Percentiles rank a stretch among this genome's conserved stretches.
Evolutionary conservation across 2,113 vertebrate species (phyloP).

Genomic region (Percina caprodes): DNA sequence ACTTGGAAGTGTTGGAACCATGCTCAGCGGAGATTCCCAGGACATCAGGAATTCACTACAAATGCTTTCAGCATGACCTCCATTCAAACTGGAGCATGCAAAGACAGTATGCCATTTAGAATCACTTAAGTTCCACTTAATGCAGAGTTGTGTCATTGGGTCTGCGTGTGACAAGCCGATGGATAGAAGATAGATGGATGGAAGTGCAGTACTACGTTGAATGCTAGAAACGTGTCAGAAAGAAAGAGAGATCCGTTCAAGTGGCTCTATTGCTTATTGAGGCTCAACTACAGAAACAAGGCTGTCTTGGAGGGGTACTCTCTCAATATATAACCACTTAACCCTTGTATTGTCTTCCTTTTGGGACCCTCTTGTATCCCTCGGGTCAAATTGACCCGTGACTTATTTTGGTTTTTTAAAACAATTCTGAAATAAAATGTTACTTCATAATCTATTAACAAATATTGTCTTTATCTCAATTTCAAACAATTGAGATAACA

Average conservation of each 20-base stretch:
- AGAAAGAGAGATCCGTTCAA: neutral
- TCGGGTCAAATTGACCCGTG: too few species aligned
- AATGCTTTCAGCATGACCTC: constrained; percentile 11
- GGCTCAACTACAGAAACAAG: constrained; percentile 31
- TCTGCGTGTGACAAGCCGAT: neutral
- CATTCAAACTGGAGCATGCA: neutral
- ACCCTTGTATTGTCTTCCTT: too few species aligned
- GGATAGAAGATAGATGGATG: too few species aligned
- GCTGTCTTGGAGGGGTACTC: neutral
- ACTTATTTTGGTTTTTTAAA: too few species aligned
- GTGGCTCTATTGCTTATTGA: constrained; percentile 8
- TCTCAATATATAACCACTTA: constrained; percentile 49
- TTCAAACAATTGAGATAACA: too few species aligned
- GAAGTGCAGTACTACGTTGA: neutral
- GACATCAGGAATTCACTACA: neutral
- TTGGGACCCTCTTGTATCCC: too few species aligned
- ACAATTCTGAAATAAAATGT: too few species aligned
- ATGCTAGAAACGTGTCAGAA: constrained; percentile 6
- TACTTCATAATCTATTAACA: too few species aligned
- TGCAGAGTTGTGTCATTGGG: constrained; percentile 1
- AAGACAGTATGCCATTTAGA: constrained; percentile 28
- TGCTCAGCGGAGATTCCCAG: neutral
- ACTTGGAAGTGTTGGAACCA: constrained; percentile 19
- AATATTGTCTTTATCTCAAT: too few species aligned
- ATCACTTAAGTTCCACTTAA: constrained; percentile 21